Base-by-base conservation (phyloP, 2,113 vertebrate genomes). In the Capreolus pygargus region DNA sequence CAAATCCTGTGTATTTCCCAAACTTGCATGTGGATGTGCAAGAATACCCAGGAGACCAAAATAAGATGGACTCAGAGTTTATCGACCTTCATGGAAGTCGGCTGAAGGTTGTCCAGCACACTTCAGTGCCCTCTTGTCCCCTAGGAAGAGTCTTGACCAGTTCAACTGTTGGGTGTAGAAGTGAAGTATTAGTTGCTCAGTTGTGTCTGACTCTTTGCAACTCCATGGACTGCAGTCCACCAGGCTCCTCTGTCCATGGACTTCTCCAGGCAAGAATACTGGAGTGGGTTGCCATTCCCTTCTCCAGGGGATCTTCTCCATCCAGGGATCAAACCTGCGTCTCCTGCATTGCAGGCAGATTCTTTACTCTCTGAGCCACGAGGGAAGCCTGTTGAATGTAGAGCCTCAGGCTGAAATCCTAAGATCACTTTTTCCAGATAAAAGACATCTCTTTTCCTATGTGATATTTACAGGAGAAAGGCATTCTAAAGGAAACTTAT, bases 401-500 rank as follows among this genome's bases (percentile, higher is more conserved):
- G 95, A 96, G 97, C 97, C 98, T 97, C 91, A 30, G 97, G 98
- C 98, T 97, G 96, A 98, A 98, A 76, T 97, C 85, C 98, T 98
- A 94, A 86, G 88, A 89, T 96, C 97, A 89, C 97, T 12, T 2
- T 96, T 88, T 61, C 95, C 97, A 97, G 98, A 98, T 98, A 98
- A 98, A 98, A 98, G 98, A 86, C 0, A 89, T 94, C 97, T 97
- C 97, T 95, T 96, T 97, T 97, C 93, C 92, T 92, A 36, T 94
- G 54, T 89, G 92, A 96, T 98, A 96, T 96, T 98, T 98, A 98
- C 96, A 97, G 36, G 94, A 97, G 98, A 98, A 85, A 97, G 97
- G 95, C 95, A 95, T 98, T 97, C 98, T 98, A 97, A 98, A 98
- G 97, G 98, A 98, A 98, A 97, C 91, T 97, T 97, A 93, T 96